Base-by-base conservation (phyloP, 2,797 vertebrate species). In the Cyclopterus lumpus region DNA sequence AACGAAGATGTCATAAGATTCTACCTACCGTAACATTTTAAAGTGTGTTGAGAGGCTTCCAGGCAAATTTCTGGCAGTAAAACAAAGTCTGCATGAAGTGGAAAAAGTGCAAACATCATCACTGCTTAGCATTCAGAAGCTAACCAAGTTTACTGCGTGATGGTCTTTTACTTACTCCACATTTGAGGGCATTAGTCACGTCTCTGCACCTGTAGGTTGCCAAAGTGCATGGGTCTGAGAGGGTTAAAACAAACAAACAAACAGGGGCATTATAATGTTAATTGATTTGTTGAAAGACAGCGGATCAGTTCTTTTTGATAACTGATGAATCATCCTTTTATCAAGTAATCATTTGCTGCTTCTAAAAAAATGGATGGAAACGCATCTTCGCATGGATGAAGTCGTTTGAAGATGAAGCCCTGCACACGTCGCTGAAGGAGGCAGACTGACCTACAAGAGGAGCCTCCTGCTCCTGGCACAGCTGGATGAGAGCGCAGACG, bases 401-500 rank as follows among this genome's bases (percentile, higher is more conserved):
- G 30, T 48, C 0, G 1, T 42, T 26, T 64, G 5, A 34, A 54
- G 18, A 36, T 28, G 63, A 34, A 53, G 18, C 28, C 15, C 22
- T 62, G 42, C n/a, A 15, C 58, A 38, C 7, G 12, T 40, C 2
- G 8, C n/a, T 44, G 4, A 32, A 1, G 2, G 26, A 65, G 3
- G 10, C 11, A 36, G 40, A 87, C 90, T 88, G 69, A 95, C 94
- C 93, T 2, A 72, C n/a, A 11, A 36, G 3, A 0, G 54, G 42
- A 1, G 18, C 28, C 0, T 93, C 90, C 30, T 89, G 77, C 0
- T 60, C 63, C 42, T 86, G 66, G 9, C 97, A 97, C 73, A 93
- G 18, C 22, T 89, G 89, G 26, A 97, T 26, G 5, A 96, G 88
- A 30, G 86, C 77, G 0, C 97, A 99, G 83, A 98, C 86, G 86